Conservation (phyloP, 2,113 vertebrate genomes). For the Peromyscus leucopus region DNA sequence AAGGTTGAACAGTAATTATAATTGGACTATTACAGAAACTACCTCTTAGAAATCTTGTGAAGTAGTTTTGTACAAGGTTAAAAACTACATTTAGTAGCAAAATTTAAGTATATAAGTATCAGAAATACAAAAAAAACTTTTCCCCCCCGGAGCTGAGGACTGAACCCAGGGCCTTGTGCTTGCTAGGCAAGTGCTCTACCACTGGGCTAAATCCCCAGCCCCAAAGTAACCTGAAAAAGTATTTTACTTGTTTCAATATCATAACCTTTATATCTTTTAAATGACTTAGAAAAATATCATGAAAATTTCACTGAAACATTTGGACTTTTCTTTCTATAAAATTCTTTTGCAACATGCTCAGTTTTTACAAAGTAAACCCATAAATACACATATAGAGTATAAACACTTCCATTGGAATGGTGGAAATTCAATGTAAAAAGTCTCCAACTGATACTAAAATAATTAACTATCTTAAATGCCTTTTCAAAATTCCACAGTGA, state of each 20-base stretch:
- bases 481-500: slow-evolving; percentile 62
- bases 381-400: slow-evolving; percentile 40
- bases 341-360: slow-evolving; percentile 54
- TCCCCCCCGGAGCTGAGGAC: too few species aligned
- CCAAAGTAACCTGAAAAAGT: slow-evolving; percentile 7
- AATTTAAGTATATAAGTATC: slow-evolving; percentile 39
- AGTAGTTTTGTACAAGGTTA: slow-evolving; percentile 10
- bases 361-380: slow-evolving; percentile 57
- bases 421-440: slow-evolving; percentile 67
- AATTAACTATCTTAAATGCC: slow-evolving; percentile 60
- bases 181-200: too few species aligned
- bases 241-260: slow-evolving; percentile 60
- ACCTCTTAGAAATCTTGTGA: slow-evolving; percentile 34
- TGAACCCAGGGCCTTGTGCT: too few species aligned
- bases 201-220: too few species aligned
- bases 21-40: slow-evolving; percentile 34
- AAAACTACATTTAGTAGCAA: slow-evolving; percentile 49
- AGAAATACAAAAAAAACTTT: slow-evolving; percentile 47
- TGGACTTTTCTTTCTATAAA: slow-evolving; percentile 54
- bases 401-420: slow-evolving; percentile 49
- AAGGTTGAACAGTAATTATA: slow-evolving; percentile 56
- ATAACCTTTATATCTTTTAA: slow-evolving; percentile 46
- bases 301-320: slow-evolving; percentile 44
- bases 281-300: neutral
- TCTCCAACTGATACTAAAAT: slow-evolving; percentile 62